phyloP scores from a whole-genome alignment of 2,888 invertebrate genomes.

The Lissonota sp. region DNA sequence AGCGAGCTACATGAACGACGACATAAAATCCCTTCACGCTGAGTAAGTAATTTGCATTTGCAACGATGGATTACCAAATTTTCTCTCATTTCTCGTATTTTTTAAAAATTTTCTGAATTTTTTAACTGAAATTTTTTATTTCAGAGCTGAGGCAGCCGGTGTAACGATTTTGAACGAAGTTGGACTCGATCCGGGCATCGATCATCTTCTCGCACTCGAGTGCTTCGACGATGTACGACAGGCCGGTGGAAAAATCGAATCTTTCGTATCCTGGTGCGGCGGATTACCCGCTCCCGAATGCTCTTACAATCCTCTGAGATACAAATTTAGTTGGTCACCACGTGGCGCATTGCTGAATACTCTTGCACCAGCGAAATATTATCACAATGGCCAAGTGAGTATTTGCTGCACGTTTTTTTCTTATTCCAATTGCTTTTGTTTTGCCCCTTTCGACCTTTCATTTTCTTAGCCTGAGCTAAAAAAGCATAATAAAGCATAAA shows the following conservation, averaged over 20 bases:
- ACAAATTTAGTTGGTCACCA: slow-evolving; percentile 99
- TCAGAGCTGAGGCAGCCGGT: slow-evolving; percentile 93
- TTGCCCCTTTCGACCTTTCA: no score
- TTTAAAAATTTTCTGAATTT: slow-evolving; percentile 1
- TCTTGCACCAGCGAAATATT: slow-evolving; percentile 94
- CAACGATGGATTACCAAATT: not conserved
- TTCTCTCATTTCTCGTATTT: not conserved
- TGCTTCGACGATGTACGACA: slow-evolving; percentile 97
- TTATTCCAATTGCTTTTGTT: no score
- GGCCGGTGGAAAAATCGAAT: slow-evolving; percentile 95
- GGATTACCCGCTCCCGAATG: slow-evolving; percentile 98
- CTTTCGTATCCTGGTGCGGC: slow-evolving; percentile 98
- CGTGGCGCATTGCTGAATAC: slow-evolving; percentile 96
- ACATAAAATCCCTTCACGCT: slow-evolving; percentile 91
- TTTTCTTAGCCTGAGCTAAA: no score
- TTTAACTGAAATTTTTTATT: slow-evolving; percentile 27
- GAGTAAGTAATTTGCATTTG: slow-evolving; percentile 85
- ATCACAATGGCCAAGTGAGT: slow-evolving; percentile 90
- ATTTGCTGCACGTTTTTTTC: no score
- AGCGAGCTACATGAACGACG: slow-evolving; percentile 96
- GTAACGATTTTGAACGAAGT: slow-evolving; percentile 98
- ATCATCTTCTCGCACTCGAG: slow-evolving; percentile 98
- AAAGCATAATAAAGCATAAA: no score
- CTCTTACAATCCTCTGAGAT: slow-evolving; percentile 94
- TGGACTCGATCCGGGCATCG: slow-evolving; percentile 99